A percentile compares a stretch with the other conserved stretches of the same genome.
Evolutionary conservation across 2,888 invertebrate species (phyloP).

Genomic region (Sisyra nigra): DNA sequence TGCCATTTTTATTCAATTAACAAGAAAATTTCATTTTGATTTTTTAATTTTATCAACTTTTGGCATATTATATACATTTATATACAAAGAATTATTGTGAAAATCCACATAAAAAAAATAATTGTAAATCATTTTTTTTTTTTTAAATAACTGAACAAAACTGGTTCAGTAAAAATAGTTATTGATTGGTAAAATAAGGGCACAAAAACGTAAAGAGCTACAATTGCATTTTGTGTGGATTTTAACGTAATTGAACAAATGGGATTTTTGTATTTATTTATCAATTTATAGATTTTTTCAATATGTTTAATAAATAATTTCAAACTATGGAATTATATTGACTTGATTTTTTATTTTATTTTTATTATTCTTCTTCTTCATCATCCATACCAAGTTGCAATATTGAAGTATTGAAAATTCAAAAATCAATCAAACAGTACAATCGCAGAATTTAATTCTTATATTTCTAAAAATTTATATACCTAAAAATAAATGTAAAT

Average conservation of each 20-base stretch:
- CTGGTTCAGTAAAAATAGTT: background rate
- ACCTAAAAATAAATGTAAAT: too few relatives aligned
- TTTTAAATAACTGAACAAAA: background rate
- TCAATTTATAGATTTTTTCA: slow-evolving; percentile 5
- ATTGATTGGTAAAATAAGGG: slow-evolving; percentile 3
- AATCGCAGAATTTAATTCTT: too few relatives aligned
- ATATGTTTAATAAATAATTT: slow-evolving; percentile 5
- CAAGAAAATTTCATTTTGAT: background rate
- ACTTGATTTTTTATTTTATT: background rate
- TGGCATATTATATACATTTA: background rate
- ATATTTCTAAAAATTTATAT: too few relatives aligned
- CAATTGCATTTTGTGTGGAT: background rate
- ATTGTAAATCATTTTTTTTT: too few relatives aligned
- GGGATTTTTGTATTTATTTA: slow-evolving; percentile 6
- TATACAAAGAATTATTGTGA: background rate
- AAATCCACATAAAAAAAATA: background rate
- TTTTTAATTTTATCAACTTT: background rate
- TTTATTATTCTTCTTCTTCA: too few relatives aligned
- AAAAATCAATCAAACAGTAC: too few relatives aligned
- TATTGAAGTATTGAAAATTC: too few relatives aligned
- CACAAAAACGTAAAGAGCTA: slow-evolving; percentile 4
- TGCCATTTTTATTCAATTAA: slow-evolving; percentile 2
- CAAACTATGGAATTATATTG: background rate
- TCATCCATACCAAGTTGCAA: too few relatives aligned
- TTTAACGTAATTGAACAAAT: slow-evolving; percentile 1